Percentiles rank a stretch among this genome's conserved stretches.
These are phyloP conservation scores for Nyctibius grandis DNA, from an alignment of 2,797 vertebrate genomes.

Conservation along the genomic window DNA sequence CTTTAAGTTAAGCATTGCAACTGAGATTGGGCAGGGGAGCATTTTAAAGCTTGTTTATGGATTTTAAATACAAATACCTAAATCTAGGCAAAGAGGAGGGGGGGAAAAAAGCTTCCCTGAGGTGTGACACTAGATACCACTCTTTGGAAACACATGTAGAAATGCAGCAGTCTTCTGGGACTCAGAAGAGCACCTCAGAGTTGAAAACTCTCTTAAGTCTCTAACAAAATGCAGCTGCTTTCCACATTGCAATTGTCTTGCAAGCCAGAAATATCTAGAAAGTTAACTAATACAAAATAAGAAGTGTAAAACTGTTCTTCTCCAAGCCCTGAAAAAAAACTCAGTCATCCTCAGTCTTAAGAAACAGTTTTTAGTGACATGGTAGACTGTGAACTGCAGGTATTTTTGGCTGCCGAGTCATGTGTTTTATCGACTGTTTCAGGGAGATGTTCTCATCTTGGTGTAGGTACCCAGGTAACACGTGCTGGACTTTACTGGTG, in stretches of 20 bases:
- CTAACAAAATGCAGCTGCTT: constrained; percentile 77
- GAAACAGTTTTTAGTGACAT: not conserved
- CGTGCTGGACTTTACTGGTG: not conserved
- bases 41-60: not conserved
- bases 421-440: not conserved
- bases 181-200: constrained; percentile 53
- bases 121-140: constrained; percentile 54
- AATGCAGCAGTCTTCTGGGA: constrained; percentile 53
- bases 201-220: constrained; percentile 50
- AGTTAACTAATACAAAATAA: constrained; percentile 69
- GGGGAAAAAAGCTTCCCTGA: not conserved
- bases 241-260: constrained; percentile 51
- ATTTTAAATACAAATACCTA: constrained; percentile 10
- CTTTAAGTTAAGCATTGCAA: not conserved
- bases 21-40: not conserved
- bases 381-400: not conserved
- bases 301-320: constrained; percentile 51
- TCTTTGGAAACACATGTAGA: constrained; percentile 51
- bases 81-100: not conserved
- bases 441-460: not conserved
- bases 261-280: constrained; percentile 69
- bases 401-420: constrained; percentile 1
- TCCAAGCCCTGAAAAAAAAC: not conserved
- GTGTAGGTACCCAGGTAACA: not conserved
- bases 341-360: not conserved